Conservation (phyloP, 1,140 invertebrate genomes). For the Drosophila ambigua region DNA sequence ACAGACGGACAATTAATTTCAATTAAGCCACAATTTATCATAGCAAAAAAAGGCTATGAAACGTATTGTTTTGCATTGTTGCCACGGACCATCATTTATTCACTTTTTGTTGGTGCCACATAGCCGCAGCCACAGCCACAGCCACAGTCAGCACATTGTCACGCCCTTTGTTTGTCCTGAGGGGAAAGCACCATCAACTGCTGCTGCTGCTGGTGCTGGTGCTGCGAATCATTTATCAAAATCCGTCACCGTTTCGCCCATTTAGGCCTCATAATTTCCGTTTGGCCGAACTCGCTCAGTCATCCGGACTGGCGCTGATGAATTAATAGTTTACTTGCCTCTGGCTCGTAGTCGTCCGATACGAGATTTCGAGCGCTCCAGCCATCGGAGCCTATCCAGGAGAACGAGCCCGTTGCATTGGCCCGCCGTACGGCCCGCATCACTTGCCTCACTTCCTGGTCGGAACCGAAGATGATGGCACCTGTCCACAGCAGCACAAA, state of each 20-base stretch:
- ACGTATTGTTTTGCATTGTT: constrained; percentile 6
- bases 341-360: constrained; percentile 93
- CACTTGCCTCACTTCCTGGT: constrained; percentile 97
- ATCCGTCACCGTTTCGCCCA: constrained; percentile 47
- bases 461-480: constrained; percentile 97
- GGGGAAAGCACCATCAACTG: constrained; percentile 22
- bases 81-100: constrained; percentile 60
- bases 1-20: constrained; percentile 72
- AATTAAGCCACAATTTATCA: constrained; percentile 79
- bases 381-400: constrained; percentile 97
- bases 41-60: constrained; percentile 21
- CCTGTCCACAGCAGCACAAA: constrained; percentile 85
- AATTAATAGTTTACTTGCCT: constrained; percentile 84
- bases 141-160: constrained; percentile 9
- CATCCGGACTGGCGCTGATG: constrained; percentile 6
- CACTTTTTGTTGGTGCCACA: constrained; percentile 61
- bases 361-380: constrained; percentile 95
- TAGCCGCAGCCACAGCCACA: neutral
- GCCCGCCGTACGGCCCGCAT: constrained; percentile 94
- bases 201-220: constrained; percentile 6
- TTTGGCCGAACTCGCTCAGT: constrained; percentile 22
- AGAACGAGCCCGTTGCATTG: constrained; percentile 95
- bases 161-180: constrained; percentile 34
- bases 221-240: constrained; percentile 69
- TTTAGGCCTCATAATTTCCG: constrained; percentile 70